Percentiles rank a stretch among this genome's conserved stretches.
Evolutionary conservation across 2,888 invertebrate genomes (phyloP).

Genomic region (Luperina nickerlii): DNA sequence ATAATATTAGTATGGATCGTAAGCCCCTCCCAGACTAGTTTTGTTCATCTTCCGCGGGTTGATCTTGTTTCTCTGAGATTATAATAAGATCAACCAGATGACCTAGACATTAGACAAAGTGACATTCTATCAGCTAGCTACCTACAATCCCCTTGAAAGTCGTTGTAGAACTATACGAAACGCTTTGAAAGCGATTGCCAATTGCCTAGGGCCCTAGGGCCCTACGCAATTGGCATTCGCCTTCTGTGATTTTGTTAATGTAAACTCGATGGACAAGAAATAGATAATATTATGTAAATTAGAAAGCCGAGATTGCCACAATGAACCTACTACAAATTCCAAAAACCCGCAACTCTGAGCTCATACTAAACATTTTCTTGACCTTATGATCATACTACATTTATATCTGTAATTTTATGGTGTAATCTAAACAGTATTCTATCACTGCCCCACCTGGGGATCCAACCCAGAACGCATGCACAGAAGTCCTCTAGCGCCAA

Average conservation of each 20-base stretch:
- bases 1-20: too few species aligned
- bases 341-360: not conserved
- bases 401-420: too few species aligned
- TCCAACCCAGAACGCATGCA: not conserved
- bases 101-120: not conserved
- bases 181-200: not conserved
- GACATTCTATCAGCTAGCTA: not conserved
- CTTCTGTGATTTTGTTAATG: not conserved
- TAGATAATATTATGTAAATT: not conserved
- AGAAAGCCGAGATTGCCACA: not conserved
- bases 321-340: not conserved
- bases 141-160: too few species aligned
- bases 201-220: not conserved
- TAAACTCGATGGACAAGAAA: not conserved
- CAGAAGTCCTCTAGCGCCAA: not conserved
- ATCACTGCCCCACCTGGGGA: not conserved
- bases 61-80: not conserved
- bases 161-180: not conserved
- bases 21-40: not conserved
- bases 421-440: not conserved
- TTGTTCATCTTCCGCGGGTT: not conserved
- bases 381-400: too few species aligned
- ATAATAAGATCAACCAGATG: not conserved
- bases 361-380: too few species aligned
- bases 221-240: too few species aligned